Conservation (phyloP, 2,797 vertebrate genomes). For the Emydoidea blandingii region DNA sequence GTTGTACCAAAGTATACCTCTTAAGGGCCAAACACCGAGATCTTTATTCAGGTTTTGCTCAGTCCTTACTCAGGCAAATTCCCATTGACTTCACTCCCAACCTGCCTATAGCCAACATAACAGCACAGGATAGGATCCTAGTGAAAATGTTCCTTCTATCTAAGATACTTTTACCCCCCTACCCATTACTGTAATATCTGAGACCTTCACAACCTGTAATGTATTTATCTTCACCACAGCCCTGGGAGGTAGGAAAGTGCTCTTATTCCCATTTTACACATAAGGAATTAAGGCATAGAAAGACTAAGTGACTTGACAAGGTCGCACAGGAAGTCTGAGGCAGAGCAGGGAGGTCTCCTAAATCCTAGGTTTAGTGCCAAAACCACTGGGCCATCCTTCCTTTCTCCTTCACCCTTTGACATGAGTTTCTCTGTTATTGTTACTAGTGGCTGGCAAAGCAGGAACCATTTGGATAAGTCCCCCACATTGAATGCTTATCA, state of each 20-base stretch:
- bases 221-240: not conserved
- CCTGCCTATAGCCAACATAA: not conserved
- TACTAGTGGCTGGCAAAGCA: constrained; percentile 43
- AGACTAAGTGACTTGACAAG: not conserved
- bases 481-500: not conserved
- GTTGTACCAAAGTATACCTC: not conserved
- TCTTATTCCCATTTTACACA: not conserved
- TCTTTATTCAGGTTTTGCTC: not conserved
- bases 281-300: not conserved
- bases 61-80: not conserved
- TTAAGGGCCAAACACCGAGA: not conserved
- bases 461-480: constrained; percentile 35
- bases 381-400: not conserved
- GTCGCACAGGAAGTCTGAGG: not conserved
- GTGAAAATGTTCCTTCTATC: not conserved
- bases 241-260: not conserved
- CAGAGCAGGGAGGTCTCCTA: constrained; percentile 1
- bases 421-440: constrained; percentile 27
- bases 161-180: not conserved
- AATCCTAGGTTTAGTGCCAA: not conserved
- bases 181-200: not conserved
- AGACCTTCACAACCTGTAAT: not conserved
- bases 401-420: not conserved
- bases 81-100: not conserved
- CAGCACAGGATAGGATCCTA: not conserved